Conservation (phyloP, 2,797 vertebrate species). For the Rhinogobio ventralis region DNA sequence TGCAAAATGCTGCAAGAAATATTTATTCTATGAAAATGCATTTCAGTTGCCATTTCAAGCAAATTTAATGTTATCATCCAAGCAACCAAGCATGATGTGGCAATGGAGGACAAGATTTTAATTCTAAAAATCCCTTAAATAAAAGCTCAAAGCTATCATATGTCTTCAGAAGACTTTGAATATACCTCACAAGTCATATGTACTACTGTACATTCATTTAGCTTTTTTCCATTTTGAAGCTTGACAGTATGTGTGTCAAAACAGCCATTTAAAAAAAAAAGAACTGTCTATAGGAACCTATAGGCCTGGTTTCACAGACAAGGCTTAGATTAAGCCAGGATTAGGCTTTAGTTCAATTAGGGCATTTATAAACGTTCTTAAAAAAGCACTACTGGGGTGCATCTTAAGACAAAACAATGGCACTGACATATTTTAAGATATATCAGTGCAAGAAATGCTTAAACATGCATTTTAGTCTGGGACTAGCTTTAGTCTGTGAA, state of each 20-base stretch:
- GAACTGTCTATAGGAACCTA: too few species aligned
- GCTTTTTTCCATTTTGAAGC: background rate
- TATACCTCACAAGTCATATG: background rate
- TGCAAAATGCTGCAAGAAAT: background rate
- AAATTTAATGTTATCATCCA: background rate
- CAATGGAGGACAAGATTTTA: background rate
- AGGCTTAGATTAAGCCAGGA: background rate
- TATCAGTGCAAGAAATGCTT: too few species aligned
- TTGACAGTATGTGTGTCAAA: background rate
- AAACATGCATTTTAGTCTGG: background rate
- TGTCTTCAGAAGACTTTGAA: background rate
- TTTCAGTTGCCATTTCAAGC: slow-evolving; percentile 3
- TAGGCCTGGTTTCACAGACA: background rate
- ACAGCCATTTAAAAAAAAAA: too few species aligned
- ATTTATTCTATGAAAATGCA: background rate
- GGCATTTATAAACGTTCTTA: background rate
- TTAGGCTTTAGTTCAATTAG: too few species aligned
- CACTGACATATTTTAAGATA: background rate
- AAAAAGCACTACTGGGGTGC: background rate
- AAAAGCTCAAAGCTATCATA: background rate
- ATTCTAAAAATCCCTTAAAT: background rate
- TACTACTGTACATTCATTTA: background rate
- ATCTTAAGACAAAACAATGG: background rate
- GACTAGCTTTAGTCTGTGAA: background rate
- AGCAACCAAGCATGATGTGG: background rate